Evolutionary conservation across 2,888 invertebrate species (phyloP).

Genomic region (Agrenia bidenticulata): DNA sequence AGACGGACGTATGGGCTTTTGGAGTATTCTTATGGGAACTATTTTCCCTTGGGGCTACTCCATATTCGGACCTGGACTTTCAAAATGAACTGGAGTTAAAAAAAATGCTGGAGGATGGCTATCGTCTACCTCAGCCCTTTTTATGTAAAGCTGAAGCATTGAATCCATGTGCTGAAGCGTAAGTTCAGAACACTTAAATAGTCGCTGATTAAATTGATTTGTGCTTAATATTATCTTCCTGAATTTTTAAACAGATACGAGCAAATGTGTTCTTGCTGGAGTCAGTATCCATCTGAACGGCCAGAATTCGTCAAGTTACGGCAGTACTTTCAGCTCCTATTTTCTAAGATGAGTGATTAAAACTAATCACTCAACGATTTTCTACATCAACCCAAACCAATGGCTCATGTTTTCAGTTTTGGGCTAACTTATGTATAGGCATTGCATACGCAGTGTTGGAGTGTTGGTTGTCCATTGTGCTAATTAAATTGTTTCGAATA

Average conservation of each 20-base stretch:
- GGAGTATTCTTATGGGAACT: constrained; percentile 6
- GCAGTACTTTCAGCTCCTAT: too few species aligned
- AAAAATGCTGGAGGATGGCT: constrained; percentile 9
- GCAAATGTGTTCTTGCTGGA: constrained; percentile 26
- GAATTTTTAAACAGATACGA: constrained; percentile 24
- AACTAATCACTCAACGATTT: too few species aligned
- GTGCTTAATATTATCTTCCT: not conserved
- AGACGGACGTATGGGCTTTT: constrained; percentile 15
- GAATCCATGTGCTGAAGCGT: too few species aligned
- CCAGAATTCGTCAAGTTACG: constrained; percentile 23
- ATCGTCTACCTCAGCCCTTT: constrained; percentile 17
- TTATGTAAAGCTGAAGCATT: constrained; percentile 22
- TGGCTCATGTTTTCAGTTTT: too few species aligned
- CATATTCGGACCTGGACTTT: not conserved
- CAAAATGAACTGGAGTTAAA: not conserved
- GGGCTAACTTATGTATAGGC: too few species aligned
- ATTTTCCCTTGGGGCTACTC: not conserved
- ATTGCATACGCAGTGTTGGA: too few species aligned
- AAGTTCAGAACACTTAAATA: not conserved
- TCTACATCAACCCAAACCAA: too few species aligned
- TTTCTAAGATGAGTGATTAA: too few species aligned
- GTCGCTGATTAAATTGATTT: not conserved
- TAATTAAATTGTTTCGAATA: too few species aligned
- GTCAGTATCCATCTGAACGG: constrained; percentile 15
- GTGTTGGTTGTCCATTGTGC: too few species aligned